Conservation (phyloP, 2,888 invertebrate genomes). For the Callinectes sapidus region DNA sequence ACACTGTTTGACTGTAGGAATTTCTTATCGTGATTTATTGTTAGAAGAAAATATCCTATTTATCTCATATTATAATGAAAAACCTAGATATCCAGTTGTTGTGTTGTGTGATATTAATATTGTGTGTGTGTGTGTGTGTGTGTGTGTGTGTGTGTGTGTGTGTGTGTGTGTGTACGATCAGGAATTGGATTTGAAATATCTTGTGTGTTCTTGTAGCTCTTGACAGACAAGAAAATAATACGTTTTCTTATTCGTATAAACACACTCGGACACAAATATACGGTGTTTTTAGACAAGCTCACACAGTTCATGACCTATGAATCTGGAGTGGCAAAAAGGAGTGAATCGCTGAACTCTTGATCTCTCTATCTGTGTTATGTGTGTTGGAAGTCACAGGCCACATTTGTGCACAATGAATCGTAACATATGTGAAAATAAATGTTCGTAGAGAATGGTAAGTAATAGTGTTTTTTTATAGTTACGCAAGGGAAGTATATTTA, state of each 20-base stretch:
- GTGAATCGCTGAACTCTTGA: background rate
- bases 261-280: background rate
- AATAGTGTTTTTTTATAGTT: too few species aligned
- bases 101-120: background rate
- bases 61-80: background rate
- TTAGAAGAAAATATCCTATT: background rate
- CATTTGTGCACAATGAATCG: background rate
- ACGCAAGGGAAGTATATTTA: too few species aligned
- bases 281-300: background rate
- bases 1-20: background rate
- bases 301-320: background rate
- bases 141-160: constrained; percentile 5
- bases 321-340: background rate
- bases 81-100: background rate
- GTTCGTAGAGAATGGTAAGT: too few species aligned
- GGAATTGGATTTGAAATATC: background rate
- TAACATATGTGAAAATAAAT: too few species aligned
- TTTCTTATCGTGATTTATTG: background rate
- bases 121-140: background rate
- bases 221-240: background rate
- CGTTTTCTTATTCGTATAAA: background rate
- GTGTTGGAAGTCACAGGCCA: background rate
- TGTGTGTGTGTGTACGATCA: background rate
- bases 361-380: background rate
- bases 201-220: background rate